Evolutionary conservation across 2,888 invertebrate genomes (phyloP).

Genomic region (Aphidoletes aphidimyza): DNA sequence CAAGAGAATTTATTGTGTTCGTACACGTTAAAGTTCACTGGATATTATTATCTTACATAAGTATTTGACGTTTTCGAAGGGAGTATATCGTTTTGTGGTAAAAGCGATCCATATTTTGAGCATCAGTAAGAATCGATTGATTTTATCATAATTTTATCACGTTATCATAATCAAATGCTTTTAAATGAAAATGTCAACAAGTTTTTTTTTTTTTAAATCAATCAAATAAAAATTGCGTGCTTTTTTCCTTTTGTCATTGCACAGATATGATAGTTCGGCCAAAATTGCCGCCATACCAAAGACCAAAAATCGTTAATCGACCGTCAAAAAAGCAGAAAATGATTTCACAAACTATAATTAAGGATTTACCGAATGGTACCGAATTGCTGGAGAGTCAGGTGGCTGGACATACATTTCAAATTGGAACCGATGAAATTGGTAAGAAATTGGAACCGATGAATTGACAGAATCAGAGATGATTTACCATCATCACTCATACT

Average conservation of each 20-base stretch:
- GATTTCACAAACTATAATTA: slow-evolving; percentile 29
- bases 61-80: too few relatives aligned
- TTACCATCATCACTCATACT: background rate
- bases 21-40: too few relatives aligned
- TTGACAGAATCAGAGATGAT: background rate
- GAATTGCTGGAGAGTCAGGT: slow-evolving; percentile 71
- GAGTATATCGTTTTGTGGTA: too few relatives aligned
- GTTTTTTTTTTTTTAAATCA: too few relatives aligned
- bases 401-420: slow-evolving; percentile 73
- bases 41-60: too few relatives aligned
- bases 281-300: slow-evolving; percentile 57
- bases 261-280: slow-evolving; percentile 56
- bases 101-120: too few relatives aligned
- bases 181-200: too few relatives aligned
- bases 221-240: background rate
- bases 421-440: slow-evolving; percentile 69
- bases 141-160: too few relatives aligned
- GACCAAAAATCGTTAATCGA: slow-evolving; percentile 34
- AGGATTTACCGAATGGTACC: slow-evolving; percentile 62
- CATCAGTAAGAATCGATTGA: too few relatives aligned
- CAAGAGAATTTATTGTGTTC: too few relatives aligned
- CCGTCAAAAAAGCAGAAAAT: background rate
- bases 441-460: background rate
- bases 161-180: too few relatives aligned
- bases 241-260: slow-evolving; percentile 56